Evolutionary conservation across 2,797 vertebrate species (phyloP).

Genomic region (Manis crassicaudata): DNA sequence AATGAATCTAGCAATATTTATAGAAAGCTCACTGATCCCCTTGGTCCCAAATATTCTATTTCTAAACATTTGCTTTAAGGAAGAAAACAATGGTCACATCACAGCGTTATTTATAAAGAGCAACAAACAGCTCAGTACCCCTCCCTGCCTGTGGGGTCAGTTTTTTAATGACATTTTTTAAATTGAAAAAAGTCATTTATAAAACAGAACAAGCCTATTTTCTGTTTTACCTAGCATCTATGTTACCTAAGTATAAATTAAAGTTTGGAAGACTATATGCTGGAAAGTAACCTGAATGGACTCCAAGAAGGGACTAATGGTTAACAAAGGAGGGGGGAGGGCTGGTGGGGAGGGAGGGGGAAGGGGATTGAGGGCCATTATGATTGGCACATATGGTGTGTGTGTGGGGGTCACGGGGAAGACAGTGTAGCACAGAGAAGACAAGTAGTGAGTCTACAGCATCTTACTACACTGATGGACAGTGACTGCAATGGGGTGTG

Average conservation of each 20-base stretch:
- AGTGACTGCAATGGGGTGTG: too few species aligned
- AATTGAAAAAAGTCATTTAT: neutral
- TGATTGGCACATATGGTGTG: too few species aligned
- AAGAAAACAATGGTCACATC: neutral
- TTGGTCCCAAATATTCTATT: neutral
- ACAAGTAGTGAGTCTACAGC: too few species aligned
- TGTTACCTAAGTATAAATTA: neutral
- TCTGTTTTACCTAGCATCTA: neutral
- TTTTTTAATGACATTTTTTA: neutral
- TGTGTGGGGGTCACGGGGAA: too few species aligned
- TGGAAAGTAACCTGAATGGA: neutral
- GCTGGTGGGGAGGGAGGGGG: too few species aligned
- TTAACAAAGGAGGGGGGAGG: too few species aligned
- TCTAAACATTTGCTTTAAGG: slow-evolving; percentile 23
- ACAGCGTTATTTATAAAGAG: neutral
- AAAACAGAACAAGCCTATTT: neutral
- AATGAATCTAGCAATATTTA: neutral
- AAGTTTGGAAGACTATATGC: too few species aligned
- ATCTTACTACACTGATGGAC: too few species aligned
- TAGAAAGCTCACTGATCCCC: neutral
- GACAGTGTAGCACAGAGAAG: too few species aligned
- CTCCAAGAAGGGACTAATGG: too few species aligned
- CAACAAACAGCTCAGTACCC: neutral
- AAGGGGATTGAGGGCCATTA: too few species aligned
- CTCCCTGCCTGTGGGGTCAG: neutral